Evolutionary conservation across 2,888 invertebrate genomes (phyloP).

Genomic region (Tiliacea aurago): DNA sequence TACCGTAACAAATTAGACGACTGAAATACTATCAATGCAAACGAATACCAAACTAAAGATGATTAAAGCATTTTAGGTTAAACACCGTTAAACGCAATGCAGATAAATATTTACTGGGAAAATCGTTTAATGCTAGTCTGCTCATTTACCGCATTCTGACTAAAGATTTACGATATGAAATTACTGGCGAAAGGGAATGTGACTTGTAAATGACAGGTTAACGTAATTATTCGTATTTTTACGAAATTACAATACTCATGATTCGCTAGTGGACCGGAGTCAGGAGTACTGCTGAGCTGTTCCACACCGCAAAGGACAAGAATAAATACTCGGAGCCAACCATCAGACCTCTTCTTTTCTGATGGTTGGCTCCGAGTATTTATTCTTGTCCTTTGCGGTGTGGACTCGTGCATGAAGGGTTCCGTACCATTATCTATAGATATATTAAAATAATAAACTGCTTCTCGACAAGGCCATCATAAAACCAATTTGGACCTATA

Average conservation of each 20-base stretch:
- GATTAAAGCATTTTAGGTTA: slow-evolving; percentile 60
- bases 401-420: too few relatives aligned
- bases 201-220: neutral
- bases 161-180: slow-evolving; percentile 45
- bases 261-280: neutral
- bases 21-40: slow-evolving; percentile 25
- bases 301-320: neutral
- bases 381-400: too few relatives aligned
- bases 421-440: too few relatives aligned
- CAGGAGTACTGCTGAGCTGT: too few relatives aligned
- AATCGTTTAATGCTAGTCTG: slow-evolving; percentile 46
- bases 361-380: too few relatives aligned
- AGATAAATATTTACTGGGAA: slow-evolving; percentile 53
- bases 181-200: slow-evolving; percentile 37
- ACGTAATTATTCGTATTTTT: neutral
- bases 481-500: too few relatives aligned
- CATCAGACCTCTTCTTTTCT: too few relatives aligned
- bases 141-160: slow-evolving; percentile 47
- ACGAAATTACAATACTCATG: neutral
- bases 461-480: too few relatives aligned
- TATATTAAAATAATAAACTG: too few relatives aligned
- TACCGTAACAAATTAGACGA: slow-evolving; percentile 14
- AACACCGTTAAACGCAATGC: slow-evolving; percentile 40
- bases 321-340: neutral
- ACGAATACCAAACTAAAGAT: slow-evolving; percentile 28